These are phyloP conservation scores for Talpa occidentalis DNA, from an alignment of 2,113 vertebrate genomes.

Conservation along the genomic window DNA sequence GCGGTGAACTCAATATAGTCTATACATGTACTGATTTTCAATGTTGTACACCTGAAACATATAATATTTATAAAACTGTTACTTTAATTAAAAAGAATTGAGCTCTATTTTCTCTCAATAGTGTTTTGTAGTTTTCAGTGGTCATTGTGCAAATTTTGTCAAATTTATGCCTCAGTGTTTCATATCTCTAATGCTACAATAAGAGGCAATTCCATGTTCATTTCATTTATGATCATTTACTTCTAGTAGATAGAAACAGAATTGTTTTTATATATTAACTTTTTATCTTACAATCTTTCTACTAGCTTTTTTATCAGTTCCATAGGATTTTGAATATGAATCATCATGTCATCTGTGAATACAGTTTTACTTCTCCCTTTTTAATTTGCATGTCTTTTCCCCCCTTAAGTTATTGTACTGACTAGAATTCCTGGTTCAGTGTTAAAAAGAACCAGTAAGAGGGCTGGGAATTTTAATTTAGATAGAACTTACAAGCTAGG, in stretches of 20 bases:
- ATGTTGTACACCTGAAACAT: too few relatives aligned
- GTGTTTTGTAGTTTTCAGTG: not conserved
- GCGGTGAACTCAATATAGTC: too few relatives aligned
- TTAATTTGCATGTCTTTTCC: not conserved
- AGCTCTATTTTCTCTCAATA: conserved; percentile 16
- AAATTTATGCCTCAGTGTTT: conserved; percentile 28
- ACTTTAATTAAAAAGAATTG: not conserved
- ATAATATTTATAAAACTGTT: too few relatives aligned
- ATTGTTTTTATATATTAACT: not conserved
- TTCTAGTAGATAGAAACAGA: not conserved
- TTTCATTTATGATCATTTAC: not conserved
- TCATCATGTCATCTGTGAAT: not conserved
- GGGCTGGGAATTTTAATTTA: not conserved
- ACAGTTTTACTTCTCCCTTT: not conserved
- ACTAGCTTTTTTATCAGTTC: not conserved
- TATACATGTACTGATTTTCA: too few relatives aligned
- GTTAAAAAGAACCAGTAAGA: not conserved
- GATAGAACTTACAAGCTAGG: not conserved
- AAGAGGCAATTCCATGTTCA: not conserved
- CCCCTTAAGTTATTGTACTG: not conserved
- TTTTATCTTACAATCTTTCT: not conserved
- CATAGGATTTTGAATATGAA: conserved; percentile 17
- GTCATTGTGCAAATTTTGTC: not conserved
- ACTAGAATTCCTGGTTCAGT: not conserved
- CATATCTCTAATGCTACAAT: not conserved